Conservation (phyloP, 2,888 invertebrate species). For the Morinoia aosen region DNA sequence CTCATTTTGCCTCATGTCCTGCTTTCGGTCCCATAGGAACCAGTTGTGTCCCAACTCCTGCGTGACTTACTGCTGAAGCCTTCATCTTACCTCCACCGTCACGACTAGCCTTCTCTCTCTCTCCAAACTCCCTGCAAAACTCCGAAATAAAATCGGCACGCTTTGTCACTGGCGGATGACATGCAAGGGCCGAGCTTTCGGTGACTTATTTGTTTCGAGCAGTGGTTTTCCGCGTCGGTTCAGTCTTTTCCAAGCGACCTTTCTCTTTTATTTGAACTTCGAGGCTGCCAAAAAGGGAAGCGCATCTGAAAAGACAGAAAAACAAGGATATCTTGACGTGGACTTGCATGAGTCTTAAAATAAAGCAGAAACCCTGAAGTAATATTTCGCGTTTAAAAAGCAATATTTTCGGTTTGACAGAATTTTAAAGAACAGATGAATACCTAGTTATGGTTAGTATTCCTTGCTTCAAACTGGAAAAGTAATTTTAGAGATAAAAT, state of each 20-base stretch:
- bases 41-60: slow-evolving; percentile 27
- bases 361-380: not conserved
- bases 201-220: not conserved
- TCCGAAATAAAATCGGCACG: slow-evolving; percentile 7
- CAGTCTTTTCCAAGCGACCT: not conserved
- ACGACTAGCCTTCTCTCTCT: not conserved
- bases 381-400: not conserved
- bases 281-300: not conserved
- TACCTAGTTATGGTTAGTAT: too few species aligned
- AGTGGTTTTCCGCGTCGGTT: not conserved
- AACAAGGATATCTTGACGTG: not conserved
- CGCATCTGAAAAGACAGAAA: not conserved
- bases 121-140: not conserved
- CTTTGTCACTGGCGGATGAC: not conserved
- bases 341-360: not conserved
- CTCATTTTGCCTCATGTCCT: slow-evolving; percentile 1
- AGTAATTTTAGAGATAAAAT: not conserved
- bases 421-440: too few species aligned
- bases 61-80: slow-evolving; percentile 15
- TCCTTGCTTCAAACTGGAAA: not conserved
- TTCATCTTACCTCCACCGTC: not conserved
- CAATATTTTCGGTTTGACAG: not conserved
- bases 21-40: slow-evolving; percentile 3
- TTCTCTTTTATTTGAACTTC: not conserved
- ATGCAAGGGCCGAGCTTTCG: not conserved